Percentiles rank a stretch among this genome's conserved stretches.
phyloP scores from a whole-genome alignment of 2,888 invertebrate species.

The Atherix ibis region DNA sequence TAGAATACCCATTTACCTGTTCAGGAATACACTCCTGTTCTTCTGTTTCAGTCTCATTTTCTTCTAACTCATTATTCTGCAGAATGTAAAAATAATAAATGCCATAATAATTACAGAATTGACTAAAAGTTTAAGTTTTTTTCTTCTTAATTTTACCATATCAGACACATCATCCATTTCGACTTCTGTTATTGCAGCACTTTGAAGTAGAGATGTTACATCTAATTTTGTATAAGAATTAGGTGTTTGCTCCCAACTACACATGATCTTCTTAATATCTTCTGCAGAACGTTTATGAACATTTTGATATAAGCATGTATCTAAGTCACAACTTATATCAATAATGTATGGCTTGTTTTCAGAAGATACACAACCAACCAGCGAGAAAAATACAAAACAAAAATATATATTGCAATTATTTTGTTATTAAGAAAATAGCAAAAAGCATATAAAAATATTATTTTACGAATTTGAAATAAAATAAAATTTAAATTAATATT shows the following conservation, averaged over 20 bases:
- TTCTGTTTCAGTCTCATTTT: too few species aligned
- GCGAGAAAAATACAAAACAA: conserved; percentile 5
- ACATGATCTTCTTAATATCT: conserved; percentile 58
- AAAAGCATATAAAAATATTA: neutral
- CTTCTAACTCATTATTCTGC: too few species aligned
- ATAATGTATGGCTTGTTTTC: conserved; percentile 66
- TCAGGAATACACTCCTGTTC: too few species aligned
- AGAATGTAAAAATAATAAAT: too few species aligned
- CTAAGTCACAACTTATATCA: conserved; percentile 68
- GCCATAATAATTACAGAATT: too few species aligned
- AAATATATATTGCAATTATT: conserved; percentile 2
- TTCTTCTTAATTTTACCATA: conserved; percentile 32
- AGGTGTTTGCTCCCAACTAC: conserved; percentile 65
- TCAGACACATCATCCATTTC: conserved; percentile 65
- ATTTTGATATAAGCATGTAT: conserved; percentile 66
- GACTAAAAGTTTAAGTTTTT: too few species aligned
- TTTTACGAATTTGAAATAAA: neutral
- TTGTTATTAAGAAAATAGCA: conserved; percentile 5
- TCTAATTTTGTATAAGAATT: conserved; percentile 67
- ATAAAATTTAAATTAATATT: conserved; percentile 1
- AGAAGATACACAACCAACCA: neutral
- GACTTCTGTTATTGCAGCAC: conserved; percentile 64
- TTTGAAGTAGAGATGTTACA: conserved; percentile 67
- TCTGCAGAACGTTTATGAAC: conserved; percentile 62
- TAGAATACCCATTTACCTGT: too few species aligned